A percentile compares a stretch with the other conserved stretches of the same genome.
Conservation (phyloP, 2,888 invertebrate species). For the Oscheius myriophilus region DNA sequence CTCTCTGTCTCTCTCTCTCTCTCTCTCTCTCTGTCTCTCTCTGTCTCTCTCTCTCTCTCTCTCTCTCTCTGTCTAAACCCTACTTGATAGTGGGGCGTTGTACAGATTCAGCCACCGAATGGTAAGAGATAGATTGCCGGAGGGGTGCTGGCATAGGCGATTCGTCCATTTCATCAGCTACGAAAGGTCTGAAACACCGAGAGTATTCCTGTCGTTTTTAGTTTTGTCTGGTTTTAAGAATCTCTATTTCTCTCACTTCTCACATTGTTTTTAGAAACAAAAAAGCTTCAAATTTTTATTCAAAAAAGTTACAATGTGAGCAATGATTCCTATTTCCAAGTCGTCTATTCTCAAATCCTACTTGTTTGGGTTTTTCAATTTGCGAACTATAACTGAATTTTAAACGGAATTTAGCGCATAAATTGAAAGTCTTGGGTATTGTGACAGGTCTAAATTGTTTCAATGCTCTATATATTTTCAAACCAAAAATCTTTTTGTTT, state of each 20-base stretch:
- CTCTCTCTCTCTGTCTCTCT: background rate
- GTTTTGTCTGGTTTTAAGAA: too few species aligned
- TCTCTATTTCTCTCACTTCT: too few species aligned
- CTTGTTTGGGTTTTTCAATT: background rate
- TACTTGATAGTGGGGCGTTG: conserved; percentile 42
- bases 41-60: background rate
- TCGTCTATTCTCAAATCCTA: background rate
- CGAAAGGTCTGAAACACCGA: conserved; percentile 67
- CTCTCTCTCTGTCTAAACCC: background rate
- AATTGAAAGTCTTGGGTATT: too few species aligned
- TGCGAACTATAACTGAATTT: background rate
- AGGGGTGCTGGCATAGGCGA: conserved; percentile 55
- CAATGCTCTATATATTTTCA: background rate
- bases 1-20: background rate
- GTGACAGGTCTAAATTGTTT: too few species aligned
- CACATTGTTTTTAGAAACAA: too few species aligned
- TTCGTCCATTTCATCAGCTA: conserved; percentile 67
- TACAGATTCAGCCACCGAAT: conserved; percentile 51
- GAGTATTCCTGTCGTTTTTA: too few species aligned
- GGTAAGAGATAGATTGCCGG: conserved; percentile 50
- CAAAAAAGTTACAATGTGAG: too few species aligned
- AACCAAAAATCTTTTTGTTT: background rate
- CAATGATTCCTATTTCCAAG: too few species aligned
- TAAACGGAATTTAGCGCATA: too few species aligned
- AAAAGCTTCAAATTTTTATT: too few species aligned